A percentile compares a stretch with the other conserved stretches of the same genome.
These are phyloP conservation scores for Ditylenchus weischeri DNA, from an alignment of 2,888 invertebrate genomes.

Conservation along the genomic window DNA sequence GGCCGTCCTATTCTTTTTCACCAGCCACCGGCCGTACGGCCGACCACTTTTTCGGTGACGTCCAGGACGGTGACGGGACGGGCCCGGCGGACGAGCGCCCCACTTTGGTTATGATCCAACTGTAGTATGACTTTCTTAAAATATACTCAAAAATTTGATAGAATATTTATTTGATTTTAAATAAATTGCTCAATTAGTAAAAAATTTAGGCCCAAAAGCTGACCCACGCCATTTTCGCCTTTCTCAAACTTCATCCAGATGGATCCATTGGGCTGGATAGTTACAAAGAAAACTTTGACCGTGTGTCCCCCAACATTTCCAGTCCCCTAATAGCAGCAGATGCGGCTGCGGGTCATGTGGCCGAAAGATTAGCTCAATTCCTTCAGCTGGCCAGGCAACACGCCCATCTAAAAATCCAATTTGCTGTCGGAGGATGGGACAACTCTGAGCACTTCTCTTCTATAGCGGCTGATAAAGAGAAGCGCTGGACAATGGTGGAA, in stretches of 20 bases:
- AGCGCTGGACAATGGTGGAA: slow-evolving; percentile 39
- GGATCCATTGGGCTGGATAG: slow-evolving; percentile 44
- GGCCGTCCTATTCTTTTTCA: too few relatives aligned
- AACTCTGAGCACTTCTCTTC: slow-evolving; percentile 53
- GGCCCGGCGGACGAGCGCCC: too few relatives aligned
- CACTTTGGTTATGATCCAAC: too few relatives aligned
- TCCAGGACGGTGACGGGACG: too few relatives aligned
- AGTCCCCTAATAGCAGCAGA: background rate
- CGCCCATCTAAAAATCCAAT: slow-evolving; percentile 47
- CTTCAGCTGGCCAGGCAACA: slow-evolving; percentile 38
- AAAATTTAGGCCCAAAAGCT: slow-evolving; percentile 42
- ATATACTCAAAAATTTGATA: too few relatives aligned
- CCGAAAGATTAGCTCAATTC: slow-evolving; percentile 32
- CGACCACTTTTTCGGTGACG: too few relatives aligned
- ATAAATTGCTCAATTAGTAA: too few relatives aligned
- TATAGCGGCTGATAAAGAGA: slow-evolving; percentile 41
- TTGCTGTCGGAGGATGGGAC: slow-evolving; percentile 58
- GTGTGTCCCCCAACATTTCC: background rate
- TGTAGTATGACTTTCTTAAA: too few relatives aligned
- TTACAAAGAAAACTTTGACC: slow-evolving; percentile 8
- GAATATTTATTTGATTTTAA: too few relatives aligned
- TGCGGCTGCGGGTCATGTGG: slow-evolving; percentile 11
- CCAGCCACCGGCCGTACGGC: too few relatives aligned
- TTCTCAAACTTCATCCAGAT: slow-evolving; percentile 48
- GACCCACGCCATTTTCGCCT: slow-evolving; percentile 57